Conservation (phyloP, 2,113 vertebrate genomes). For the Holacanthus passer region DNA sequence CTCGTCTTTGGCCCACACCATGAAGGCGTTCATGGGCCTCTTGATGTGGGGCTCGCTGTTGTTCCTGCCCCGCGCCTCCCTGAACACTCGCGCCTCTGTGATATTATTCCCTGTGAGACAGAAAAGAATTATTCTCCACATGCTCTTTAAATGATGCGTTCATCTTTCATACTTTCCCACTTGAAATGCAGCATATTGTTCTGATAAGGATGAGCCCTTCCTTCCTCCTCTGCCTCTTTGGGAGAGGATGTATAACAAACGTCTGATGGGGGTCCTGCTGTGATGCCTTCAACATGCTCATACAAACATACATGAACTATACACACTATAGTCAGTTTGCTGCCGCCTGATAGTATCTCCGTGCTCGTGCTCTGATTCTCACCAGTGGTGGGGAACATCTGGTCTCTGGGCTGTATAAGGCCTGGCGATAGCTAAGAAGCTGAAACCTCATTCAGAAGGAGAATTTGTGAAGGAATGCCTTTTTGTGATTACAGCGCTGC, state of each 20-base stretch:
- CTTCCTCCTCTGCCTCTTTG: constrained; percentile 3
- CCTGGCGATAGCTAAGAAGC: too few relatives aligned
- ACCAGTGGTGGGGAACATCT: too few relatives aligned
- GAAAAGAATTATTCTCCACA: constrained; percentile 1
- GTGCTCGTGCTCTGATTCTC: constrained; percentile 59
- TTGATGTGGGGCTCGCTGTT: constrained; percentile 96
- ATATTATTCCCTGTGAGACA: constrained; percentile 90
- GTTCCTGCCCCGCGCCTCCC: constrained; percentile 93
- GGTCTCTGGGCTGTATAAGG: too few relatives aligned
- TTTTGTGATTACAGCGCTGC: too few relatives aligned
- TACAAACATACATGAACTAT: constrained; percentile 30
- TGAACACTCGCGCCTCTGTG: constrained; percentile 95
- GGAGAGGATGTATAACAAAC: constrained; percentile 34
- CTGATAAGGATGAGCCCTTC: not conserved
- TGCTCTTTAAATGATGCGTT: not conserved
- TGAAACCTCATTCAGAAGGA: too few relatives aligned
- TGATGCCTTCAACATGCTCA: constrained; percentile 31
- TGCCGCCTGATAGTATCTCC: constrained; percentile 41
- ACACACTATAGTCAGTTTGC: constrained; percentile 13
- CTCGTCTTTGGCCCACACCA: constrained; percentile 99
- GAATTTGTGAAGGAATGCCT: too few relatives aligned
- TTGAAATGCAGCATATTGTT: not conserved
- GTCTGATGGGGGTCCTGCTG: constrained; percentile 22
- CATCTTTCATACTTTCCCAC: constrained; percentile 5
- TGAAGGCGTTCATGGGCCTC: constrained; percentile 96